These are phyloP conservation scores for Synodontis membranacea DNA, from an alignment of 2,113 vertebrate genomes.

Conservation along the genomic window DNA sequence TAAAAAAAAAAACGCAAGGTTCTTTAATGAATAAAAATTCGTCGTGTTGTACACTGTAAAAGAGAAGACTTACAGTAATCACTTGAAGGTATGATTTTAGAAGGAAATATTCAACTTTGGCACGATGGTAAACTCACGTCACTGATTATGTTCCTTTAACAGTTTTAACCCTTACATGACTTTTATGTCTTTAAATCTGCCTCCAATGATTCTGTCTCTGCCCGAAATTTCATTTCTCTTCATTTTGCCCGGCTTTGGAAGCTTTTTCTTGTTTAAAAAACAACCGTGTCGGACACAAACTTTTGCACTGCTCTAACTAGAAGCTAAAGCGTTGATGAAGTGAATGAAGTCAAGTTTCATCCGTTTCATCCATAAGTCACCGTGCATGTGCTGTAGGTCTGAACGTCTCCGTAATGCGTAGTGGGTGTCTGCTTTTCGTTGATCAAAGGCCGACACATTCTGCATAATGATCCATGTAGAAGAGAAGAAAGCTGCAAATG, in stretches of 20 bases:
- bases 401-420: not conserved
- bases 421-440: constrained; percentile 10
- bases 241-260: not conserved
- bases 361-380: not conserved
- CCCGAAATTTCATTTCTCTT: not conserved
- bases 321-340: not conserved
- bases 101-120: not conserved
- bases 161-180: not conserved
- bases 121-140: no score
- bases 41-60: not conserved
- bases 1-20: not conserved
- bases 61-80: not conserved
- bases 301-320: not conserved
- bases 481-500: constrained; percentile 4
- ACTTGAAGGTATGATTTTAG: not conserved
- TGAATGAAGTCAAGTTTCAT: not conserved
- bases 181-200: not conserved
- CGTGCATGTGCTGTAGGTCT: not conserved
- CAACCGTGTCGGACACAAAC: not conserved
- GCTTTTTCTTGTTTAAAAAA: not conserved
- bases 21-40: not conserved
- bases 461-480: constrained; percentile 2
- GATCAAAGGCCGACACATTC: constrained; percentile 14
- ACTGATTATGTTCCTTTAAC: not conserved
- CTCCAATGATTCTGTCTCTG: not conserved